A percentile compares a stretch with the other conserved stretches of the same genome.
These are phyloP conservation scores for Notoglanidium macrostoma DNA, from an alignment of 2,797 vertebrate genomes.

Conservation along the genomic window DNA sequence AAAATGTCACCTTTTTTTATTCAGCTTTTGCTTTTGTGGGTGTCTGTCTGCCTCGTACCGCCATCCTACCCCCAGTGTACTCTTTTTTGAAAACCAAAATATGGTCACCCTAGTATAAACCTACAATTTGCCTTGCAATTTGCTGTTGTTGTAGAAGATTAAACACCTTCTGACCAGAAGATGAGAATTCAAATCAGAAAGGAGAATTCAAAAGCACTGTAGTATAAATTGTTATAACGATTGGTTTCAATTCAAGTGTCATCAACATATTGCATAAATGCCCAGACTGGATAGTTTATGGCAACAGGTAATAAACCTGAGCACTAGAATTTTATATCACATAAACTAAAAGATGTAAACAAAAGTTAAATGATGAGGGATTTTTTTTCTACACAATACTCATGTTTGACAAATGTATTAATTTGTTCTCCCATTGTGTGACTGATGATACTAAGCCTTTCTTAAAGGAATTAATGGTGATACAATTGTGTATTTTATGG, in stretches of 20 bases:
- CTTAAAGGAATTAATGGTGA: neutral
- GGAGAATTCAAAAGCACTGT: neutral
- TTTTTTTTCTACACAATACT: neutral
- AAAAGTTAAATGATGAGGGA: neutral
- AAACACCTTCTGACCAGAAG: neutral
- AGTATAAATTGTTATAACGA: neutral
- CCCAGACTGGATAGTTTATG: neutral
- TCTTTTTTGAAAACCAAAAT: no score
- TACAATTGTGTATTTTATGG: neutral
- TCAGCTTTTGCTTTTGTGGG: no score
- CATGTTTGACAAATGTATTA: neutral
- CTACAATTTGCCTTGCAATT: neutral
- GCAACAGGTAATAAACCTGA: no score
- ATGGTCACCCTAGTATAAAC: no score
- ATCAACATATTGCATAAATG: neutral
- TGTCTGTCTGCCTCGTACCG: no score
- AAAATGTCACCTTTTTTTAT: no score
- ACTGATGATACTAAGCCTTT: neutral
- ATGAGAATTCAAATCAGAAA: no score
- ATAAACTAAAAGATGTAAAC: no score
- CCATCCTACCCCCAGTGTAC: no score
- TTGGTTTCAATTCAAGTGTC: neutral
- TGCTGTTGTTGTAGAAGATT: neutral
- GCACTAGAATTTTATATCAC: neutral
- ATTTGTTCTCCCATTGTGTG: neutral